phyloP scores from a whole-genome alignment of 2,797 vertebrate species.

The Hoplostethus atlanticus region DNA sequence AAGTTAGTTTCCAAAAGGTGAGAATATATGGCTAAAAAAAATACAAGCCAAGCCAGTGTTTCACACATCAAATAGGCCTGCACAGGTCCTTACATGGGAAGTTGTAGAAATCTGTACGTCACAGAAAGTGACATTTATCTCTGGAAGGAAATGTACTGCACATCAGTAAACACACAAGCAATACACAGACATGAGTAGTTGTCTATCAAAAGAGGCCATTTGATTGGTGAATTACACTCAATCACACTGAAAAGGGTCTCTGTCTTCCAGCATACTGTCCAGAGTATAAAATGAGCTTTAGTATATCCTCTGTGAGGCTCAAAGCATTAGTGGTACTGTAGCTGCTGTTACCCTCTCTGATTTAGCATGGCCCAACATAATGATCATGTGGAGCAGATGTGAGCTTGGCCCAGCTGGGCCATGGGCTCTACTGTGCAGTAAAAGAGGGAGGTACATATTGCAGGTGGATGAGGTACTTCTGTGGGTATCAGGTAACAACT shows the following conservation, averaged over 20 bases:
- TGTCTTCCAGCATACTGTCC: background rate
- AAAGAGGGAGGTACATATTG: slow-evolving; percentile 4
- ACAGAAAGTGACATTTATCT: slow-evolving; percentile 1
- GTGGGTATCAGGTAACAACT: background rate
- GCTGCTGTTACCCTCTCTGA: slow-evolving; percentile 21
- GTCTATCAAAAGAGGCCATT: background rate
- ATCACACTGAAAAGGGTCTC: background rate
- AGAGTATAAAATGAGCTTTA: slow-evolving; percentile 4
- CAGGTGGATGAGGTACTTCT: slow-evolving; percentile 26
- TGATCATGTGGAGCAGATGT: slow-evolving; percentile 46
- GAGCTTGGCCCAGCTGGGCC: slow-evolving; percentile 26
- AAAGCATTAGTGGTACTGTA: slow-evolving; percentile 9
- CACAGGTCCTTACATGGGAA: no score
- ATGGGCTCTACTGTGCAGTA: slow-evolving; percentile 5
- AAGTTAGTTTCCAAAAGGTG: background rate
- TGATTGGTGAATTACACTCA: background rate
- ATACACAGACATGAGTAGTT: background rate
- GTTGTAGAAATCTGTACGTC: background rate
- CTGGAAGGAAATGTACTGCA: background rate
- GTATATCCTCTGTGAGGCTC: slow-evolving; percentile 13
- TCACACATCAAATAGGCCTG: no score
- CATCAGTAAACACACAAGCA: background rate
- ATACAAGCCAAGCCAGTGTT: background rate
- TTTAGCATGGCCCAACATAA: slow-evolving; percentile 29
- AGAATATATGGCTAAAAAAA: background rate